These are phyloP conservation scores for Drosophila fuyamai DNA, from an alignment of 1,140 invertebrate species.

Conservation along the genomic window DNA sequence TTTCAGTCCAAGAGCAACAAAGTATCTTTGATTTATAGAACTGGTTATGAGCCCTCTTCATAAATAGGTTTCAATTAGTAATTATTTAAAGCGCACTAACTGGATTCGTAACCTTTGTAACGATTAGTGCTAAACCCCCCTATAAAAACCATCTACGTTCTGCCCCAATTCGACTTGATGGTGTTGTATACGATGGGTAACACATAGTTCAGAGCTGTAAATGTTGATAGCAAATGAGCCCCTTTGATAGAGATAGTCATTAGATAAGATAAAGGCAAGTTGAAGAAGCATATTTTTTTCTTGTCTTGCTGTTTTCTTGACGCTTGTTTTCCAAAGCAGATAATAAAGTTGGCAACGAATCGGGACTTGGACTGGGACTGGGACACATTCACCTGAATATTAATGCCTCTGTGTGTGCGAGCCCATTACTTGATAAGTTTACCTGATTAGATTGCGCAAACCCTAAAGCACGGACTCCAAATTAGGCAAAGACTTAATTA, in stretches of 20 bases:
- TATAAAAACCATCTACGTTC: conserved; percentile 30
- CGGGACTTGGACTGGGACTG: neutral
- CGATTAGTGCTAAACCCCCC: conserved; percentile 5
- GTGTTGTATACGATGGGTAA: conserved; percentile 5
- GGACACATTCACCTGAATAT: conserved; percentile 43
- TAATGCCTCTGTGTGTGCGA: conserved; percentile 24
- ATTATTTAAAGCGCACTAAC: conserved; percentile 12
- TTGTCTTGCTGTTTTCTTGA: conserved; percentile 4
- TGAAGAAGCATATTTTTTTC: conserved; percentile 30
- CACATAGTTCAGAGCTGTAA: conserved; percentile 13
- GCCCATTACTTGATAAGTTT: conserved; percentile 66
- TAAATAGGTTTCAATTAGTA: conserved; percentile 22
- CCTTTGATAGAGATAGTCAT: conserved; percentile 13
- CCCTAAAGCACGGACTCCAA: conserved; percentile 25
- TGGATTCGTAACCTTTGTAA: conserved; percentile 22
- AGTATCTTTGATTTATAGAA: neutral
- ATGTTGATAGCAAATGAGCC: conserved; percentile 30
- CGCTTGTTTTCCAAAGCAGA: conserved; percentile 24
- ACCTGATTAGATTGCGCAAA: conserved; percentile 71
- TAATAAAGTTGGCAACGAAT: conserved; percentile 67
- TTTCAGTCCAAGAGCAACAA: neutral
- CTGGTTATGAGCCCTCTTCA: conserved; percentile 1
- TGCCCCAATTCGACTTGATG: conserved; percentile 31
- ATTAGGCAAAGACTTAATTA: conserved; percentile 72
- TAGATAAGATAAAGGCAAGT: conserved; percentile 34